Percentiles rank a stretch among this genome's conserved stretches.
Evolutionary conservation across 1,140 invertebrate genomes (phyloP).

Genomic region (Micrasema longulum): DNA sequence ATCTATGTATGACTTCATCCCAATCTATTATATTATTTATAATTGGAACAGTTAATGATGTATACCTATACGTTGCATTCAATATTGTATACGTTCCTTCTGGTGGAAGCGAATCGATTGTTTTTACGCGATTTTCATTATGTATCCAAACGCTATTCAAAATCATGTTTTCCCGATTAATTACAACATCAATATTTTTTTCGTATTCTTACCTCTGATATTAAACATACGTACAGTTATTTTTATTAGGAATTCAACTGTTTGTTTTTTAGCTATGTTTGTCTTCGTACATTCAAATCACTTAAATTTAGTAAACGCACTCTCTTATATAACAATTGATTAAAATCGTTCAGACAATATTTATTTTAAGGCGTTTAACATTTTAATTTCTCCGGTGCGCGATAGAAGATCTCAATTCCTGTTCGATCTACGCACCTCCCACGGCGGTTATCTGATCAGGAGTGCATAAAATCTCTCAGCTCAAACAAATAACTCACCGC

Average conservation of each 20-base stretch:
- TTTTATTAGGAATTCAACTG: too few relatives aligned
- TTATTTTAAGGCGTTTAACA: background rate
- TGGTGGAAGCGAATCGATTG: too few relatives aligned
- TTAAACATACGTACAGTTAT: too few relatives aligned
- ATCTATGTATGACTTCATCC: conserved; percentile 40
- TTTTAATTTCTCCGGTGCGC: conserved; percentile 7
- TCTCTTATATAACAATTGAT: background rate
- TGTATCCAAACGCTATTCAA: too few relatives aligned
- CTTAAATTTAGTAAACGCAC: too few relatives aligned
- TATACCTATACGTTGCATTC: conserved; percentile 12
- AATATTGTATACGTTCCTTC: too few relatives aligned
- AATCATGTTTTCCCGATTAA: too few relatives aligned
- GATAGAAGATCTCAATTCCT: conserved; percentile 8
- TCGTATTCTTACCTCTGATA: too few relatives aligned
- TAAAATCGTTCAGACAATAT: background rate
- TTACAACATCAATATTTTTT: too few relatives aligned
- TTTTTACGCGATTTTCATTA: too few relatives aligned
- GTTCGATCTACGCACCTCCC: conserved; percentile 33
- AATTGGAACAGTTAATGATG: conserved; percentile 40
- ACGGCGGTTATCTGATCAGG: conserved; percentile 27
- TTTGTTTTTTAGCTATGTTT: too few relatives aligned
- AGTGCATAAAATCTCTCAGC: conserved; percentile 37
- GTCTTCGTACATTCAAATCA: too few relatives aligned
- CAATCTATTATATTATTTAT: conserved; percentile 30
- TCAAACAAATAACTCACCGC: conserved; percentile 46